phyloP scores from a whole-genome alignment of 2,113 vertebrate species.

The Telmatochromis brichardi region DNA sequence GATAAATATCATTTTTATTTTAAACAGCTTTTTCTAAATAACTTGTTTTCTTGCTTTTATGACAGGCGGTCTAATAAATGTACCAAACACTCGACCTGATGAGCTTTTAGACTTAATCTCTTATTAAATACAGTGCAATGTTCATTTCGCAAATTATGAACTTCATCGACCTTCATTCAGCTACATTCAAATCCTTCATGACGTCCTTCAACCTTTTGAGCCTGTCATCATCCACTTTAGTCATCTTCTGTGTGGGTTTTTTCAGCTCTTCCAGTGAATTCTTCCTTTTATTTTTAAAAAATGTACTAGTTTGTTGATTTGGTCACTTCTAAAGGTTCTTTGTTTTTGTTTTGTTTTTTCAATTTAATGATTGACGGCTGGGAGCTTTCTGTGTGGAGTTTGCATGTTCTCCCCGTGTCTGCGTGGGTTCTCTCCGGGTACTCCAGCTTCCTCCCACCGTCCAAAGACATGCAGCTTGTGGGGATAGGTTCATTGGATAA shows the following conservation, averaged over 20 bases:
- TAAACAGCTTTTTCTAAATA: not conserved
- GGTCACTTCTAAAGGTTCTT: not conserved
- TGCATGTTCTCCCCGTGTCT: too few species aligned
- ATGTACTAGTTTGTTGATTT: fast-evolving
- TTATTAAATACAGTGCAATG: not conserved
- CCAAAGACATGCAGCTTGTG: too few species aligned
- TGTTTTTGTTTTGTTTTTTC: not conserved
- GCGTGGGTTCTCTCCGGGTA: too few species aligned
- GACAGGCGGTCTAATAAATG: not conserved
- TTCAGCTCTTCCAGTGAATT: not conserved
- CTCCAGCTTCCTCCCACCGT: too few species aligned
- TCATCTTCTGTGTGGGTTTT: fast-evolving
- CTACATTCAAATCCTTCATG: not conserved
- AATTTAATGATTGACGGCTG: fast-evolving
- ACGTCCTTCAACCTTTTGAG: not conserved
- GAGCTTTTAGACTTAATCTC: not conserved
- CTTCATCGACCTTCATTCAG: not conserved
- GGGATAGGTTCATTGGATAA: too few species aligned
- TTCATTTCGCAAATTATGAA: not conserved
- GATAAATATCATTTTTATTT: not conserved
- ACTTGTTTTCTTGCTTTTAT: not conserved
- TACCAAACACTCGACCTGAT: not conserved
- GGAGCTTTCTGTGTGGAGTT: fast-evolving
- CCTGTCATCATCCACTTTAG: not conserved
- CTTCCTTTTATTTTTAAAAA: not conserved